These are phyloP conservation scores for Lithobius niger DNA, from an alignment of 1,140 invertebrate genomes.

Conservation along the genomic window DNA sequence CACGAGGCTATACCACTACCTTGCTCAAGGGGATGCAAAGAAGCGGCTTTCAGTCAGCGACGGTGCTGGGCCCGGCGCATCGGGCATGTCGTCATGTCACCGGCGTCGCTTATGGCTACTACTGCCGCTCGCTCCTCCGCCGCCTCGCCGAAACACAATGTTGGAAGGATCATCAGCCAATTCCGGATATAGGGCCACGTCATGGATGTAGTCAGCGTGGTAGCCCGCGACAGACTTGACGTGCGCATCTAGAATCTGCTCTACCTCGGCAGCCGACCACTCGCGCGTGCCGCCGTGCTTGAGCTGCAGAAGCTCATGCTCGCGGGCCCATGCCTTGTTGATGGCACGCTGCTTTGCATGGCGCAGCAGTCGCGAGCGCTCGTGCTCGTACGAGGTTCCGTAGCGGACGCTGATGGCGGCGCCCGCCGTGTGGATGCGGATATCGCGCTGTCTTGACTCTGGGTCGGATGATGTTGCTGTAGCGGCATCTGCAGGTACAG, in stretches of 20 bases:
- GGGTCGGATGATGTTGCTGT: too few species aligned
- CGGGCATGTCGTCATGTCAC: background rate
- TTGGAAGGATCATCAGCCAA: constrained; percentile 91
- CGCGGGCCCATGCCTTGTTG: constrained; percentile 79
- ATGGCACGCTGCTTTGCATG: constrained; percentile 73
- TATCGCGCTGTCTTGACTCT: constrained; percentile 41
- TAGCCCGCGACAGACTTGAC: constrained; percentile 53
- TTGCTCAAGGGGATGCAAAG: background rate
- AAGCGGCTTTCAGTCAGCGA: background rate
- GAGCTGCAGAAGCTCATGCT: constrained; percentile 58
- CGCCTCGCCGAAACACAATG: constrained; percentile 48
- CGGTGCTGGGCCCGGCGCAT: background rate
- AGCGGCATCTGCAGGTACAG: constrained; percentile 47
- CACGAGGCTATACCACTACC: background rate
- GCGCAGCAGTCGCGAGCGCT: constrained; percentile 70
- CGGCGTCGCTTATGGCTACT: constrained; percentile 2
- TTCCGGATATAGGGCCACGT: constrained; percentile 74
- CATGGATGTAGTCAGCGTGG: constrained; percentile 80
- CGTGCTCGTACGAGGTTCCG: constrained; percentile 74
- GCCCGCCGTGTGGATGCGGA: constrained; percentile 59
- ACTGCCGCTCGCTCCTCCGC: constrained; percentile 2
- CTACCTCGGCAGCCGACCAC: constrained; percentile 54
- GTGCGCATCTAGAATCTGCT: constrained; percentile 72
- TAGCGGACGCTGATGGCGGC: constrained; percentile 43
- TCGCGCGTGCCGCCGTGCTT: constrained; percentile 39